These are phyloP conservation scores for Prinia subflava DNA, from an alignment of 2,113 vertebrate genomes.

Conservation along the genomic window DNA sequence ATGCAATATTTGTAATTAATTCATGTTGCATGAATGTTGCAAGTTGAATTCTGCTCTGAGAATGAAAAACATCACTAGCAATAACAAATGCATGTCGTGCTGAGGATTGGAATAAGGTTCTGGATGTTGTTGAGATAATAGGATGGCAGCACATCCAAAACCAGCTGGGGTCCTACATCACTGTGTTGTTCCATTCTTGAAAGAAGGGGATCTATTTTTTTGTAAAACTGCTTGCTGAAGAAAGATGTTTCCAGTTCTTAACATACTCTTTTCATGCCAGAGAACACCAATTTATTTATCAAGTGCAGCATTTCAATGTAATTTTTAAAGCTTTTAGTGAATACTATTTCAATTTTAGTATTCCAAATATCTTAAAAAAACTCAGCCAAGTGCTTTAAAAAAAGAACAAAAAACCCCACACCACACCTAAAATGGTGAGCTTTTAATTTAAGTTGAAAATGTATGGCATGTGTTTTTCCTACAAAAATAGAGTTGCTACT, in stretches of 20 bases:
- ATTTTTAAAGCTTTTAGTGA: neutral
- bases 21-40: neutral
- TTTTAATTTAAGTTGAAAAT: neutral
- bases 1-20: neutral
- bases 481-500: neutral
- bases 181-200: neutral
- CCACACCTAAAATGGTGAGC: neutral
- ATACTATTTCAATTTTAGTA: neutral
- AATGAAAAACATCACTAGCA: neutral
- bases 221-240: neutral
- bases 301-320: neutral
- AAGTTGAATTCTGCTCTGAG: neutral
- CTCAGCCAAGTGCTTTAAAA: neutral
- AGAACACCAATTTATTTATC: neutral
- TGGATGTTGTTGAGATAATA: neutral
- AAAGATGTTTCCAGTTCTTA: neutral
- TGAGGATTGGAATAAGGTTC: neutral
- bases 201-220: neutral
- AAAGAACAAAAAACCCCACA: neutral
- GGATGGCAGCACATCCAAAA: neutral
- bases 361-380: neutral
- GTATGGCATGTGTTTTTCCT: neutral
- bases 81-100: neutral
- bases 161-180: neutral
- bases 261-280: neutral